Percentiles rank a stretch among this genome's conserved stretches.
Evolutionary conservation across 2,797 vertebrate genomes (phyloP).

Genomic region (Darevskia nairensis): DNA sequence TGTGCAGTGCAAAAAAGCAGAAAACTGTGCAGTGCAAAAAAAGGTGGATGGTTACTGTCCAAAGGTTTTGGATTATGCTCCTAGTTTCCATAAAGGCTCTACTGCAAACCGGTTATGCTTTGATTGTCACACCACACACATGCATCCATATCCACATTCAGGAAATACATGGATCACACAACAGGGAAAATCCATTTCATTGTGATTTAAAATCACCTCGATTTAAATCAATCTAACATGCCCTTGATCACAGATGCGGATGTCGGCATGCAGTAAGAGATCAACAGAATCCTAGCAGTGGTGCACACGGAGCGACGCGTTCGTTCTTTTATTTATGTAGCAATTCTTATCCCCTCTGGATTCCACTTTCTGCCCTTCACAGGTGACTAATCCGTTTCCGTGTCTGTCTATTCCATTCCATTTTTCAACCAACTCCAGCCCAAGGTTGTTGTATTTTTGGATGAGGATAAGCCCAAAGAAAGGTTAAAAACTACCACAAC

Average conservation of each 20-base stretch:
- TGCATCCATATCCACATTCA: not conserved
- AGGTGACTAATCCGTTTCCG: slow-evolving; percentile 6
- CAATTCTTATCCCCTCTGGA: not conserved
- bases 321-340: not conserved
- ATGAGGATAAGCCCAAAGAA: not conserved
- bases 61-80: not conserved
- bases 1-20: not conserved
- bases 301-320: not conserved
- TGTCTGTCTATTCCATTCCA: not conserved
- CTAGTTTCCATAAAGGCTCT: not conserved
- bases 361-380: slow-evolving; percentile 13
- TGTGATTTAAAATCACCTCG: not conserved
- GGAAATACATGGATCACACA: not conserved
- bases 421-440: not conserved
- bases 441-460: slow-evolving; percentile 10
- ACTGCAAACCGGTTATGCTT: not conserved
- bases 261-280: not conserved
- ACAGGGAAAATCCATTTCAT: not conserved
- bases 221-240: not conserved
- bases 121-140: not conserved
- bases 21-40: not conserved
- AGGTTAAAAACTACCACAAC: not conserved
- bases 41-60: not conserved
- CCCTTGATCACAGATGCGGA: slow-evolving; percentile 3
- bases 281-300: not conserved